Base-by-base conservation (phyloP, 2,888 invertebrate species). In the Busseola fusca region DNA sequence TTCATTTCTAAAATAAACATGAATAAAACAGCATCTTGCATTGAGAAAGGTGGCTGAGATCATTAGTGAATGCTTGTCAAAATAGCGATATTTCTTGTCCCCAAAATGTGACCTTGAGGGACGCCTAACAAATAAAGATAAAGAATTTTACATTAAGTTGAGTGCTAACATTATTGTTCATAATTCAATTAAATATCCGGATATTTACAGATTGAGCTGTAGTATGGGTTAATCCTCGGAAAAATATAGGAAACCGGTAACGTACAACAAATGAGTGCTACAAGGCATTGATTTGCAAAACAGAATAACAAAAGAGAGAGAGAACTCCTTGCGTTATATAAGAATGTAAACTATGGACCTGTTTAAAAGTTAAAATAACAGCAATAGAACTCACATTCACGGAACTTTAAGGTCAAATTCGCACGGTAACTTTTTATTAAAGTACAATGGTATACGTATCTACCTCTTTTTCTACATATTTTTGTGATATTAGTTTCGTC, bases 41-140 rank as follows among this genome's bases (percentile, higher is more conserved):
- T 30, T 34, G 42, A 48, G 27, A 34, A 42, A 37, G 34, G 4
- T 60, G 4, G 1, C 21, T 45, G 37, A 18, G 21, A 12, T 16
- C 4, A 0, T 16, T 14, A 42, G 5, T 3, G 56, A 40, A 62
- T 37, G 40, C 0, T 9, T 25, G 18, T 21, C 1, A 45, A 48
- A n/a, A 30, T 7, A 37, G 18, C 14, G 27, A 3, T 27, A 3
- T 34, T 66, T 62, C n/a, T 50, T 54, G 25, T 27, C 1, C 56
- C 30, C 1, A 65, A 76, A n/a, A 45, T n/a, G 1, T 40, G 37
- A 48, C 74, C 74, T n/a, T 57, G 60, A n/a, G 58, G 21, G 27
- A 71, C 16, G 4, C 50, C 37, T 25, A 42, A n/a, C 0, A n/a
- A 56, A 37, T 12, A 0, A 6, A 57, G 25, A 3, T 30, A 14